A percentile compares a stretch with the other conserved stretches of the same genome.
Conservation (phyloP, 2,797 vertebrate species). For the Agapornis canus region DNA sequence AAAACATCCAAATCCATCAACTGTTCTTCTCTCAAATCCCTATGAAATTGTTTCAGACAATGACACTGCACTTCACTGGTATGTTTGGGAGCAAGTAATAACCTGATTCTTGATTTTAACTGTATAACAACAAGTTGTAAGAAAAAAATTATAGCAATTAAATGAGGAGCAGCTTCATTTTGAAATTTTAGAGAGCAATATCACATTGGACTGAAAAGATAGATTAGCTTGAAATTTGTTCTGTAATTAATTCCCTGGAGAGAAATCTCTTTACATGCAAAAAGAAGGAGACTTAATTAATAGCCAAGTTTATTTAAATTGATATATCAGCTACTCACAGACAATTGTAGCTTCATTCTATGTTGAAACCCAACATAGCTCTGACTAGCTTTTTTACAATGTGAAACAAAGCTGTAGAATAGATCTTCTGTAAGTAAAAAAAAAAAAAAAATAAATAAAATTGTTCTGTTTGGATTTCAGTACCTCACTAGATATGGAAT, state of each 20-base stretch:
- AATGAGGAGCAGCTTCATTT: not conserved
- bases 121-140: not conserved
- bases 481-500: not conserved
- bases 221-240: conserved; percentile 52
- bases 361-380: not conserved
- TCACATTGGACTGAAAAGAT: conserved; percentile 38
- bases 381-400: not conserved
- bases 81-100: not conserved
- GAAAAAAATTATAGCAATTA: not conserved
- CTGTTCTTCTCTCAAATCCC: not conserved
- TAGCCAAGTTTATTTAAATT: conserved; percentile 56
- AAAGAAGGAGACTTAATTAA: conserved; percentile 48
- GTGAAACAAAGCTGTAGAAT: not conserved
- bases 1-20: not conserved
- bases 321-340: conserved; percentile 43
- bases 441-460: not conserved
- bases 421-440: not conserved
- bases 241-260: conserved; percentile 60
- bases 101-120: not conserved
- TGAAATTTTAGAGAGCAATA: not conserved
- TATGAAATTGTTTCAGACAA: not conserved
- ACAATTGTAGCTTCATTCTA: conserved; percentile 4
- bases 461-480: not conserved
- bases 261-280: conserved; percentile 48
- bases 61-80: not conserved